Evolutionary conservation across 2,113 vertebrate species (phyloP).

Genomic region (Prochilodus magdalenae): DNA sequence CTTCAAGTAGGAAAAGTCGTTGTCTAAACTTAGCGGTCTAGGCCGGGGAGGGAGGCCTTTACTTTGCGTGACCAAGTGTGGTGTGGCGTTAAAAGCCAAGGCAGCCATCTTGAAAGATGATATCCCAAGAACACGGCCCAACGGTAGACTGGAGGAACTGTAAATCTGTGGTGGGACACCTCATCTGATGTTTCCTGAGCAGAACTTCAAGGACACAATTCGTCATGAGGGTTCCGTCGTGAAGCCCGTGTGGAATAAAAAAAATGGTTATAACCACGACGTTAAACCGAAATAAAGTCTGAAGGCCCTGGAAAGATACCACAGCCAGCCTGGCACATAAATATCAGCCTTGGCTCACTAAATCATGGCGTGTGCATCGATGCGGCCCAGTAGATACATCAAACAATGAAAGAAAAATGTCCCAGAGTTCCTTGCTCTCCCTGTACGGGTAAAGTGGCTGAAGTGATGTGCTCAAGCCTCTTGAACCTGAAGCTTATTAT

Average conservation of each 20-base stretch:
- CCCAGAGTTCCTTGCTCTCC: neutral
- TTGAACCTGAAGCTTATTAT: neutral
- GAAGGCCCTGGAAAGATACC: conserved; percentile 40
- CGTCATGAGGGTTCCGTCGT: conserved; percentile 48
- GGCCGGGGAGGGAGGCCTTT: conserved; percentile 4
- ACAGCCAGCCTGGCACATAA: conserved; percentile 38
- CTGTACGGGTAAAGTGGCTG: neutral
- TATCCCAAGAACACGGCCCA: conserved; percentile 41
- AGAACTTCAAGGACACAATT: conserved; percentile 54
- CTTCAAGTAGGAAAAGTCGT: neutral
- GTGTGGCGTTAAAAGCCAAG: conserved; percentile 36
- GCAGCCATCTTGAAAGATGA: conserved; percentile 52
- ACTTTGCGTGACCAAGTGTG: neutral
- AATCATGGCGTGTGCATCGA: conserved; percentile 26
- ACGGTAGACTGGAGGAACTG: conserved; percentile 13
- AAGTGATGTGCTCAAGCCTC: neutral
- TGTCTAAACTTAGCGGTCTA: conserved; percentile 1
- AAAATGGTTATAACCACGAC: conserved; percentile 47
- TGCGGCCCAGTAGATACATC: neutral
- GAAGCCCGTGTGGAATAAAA: conserved; percentile 28
- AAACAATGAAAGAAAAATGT: conserved; percentile 13
- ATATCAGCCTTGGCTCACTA: conserved; percentile 26
- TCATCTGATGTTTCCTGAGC: conserved; percentile 50
- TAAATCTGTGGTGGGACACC: conserved; percentile 53
- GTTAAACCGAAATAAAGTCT: conserved; percentile 55